Evolutionary conservation across 2,113 vertebrate species (phyloP).

Genomic region (Ictalurus punctatus): DNA sequence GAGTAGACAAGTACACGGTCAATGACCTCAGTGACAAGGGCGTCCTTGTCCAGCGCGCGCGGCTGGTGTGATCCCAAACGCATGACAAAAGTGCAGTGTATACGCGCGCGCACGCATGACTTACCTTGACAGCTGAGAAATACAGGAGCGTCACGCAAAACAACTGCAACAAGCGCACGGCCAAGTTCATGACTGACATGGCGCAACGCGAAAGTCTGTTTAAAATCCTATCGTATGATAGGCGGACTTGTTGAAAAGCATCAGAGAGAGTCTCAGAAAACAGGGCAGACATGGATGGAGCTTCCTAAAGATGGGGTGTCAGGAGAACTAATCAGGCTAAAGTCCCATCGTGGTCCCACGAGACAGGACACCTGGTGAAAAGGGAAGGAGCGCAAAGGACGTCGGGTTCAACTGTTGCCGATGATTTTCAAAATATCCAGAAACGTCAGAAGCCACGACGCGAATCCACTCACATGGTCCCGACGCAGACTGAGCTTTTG

Average conservation of each 20-base stretch:
- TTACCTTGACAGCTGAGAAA: constrained; percentile 80
- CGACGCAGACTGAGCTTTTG: constrained; percentile 62
- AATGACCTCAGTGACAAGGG: constrained; percentile 76
- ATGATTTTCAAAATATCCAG: constrained; percentile 74
- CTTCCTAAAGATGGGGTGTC: constrained; percentile 53
- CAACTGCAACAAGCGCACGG: constrained; percentile 78
- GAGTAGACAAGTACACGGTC: constrained; percentile 54
- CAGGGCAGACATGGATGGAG: constrained; percentile 64
- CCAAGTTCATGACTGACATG: constrained; percentile 77
- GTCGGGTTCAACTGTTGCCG: constrained; percentile 72
- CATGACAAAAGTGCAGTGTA: neutral
- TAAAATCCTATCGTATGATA: constrained; percentile 69
- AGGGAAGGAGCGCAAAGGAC: constrained; percentile 25
- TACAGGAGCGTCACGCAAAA: constrained; percentile 73
- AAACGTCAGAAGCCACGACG: constrained; percentile 74
- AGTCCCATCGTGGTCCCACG: constrained; percentile 70
- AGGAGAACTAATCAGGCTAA: constrained; percentile 57
- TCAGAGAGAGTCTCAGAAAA: constrained; percentile 60
- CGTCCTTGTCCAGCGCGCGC: constrained; percentile 51
- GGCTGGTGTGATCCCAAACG: constrained; percentile 46
- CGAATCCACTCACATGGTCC: constrained; percentile 72
- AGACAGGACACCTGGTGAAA: constrained; percentile 50
- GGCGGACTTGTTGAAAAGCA: constrained; percentile 62
- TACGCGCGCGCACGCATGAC: constrained; percentile 37
- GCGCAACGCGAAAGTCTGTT: constrained; percentile 53